Evolutionary conservation across 2,797 vertebrate genomes (phyloP).

Genomic region (Glossophaga mutica): DNA sequence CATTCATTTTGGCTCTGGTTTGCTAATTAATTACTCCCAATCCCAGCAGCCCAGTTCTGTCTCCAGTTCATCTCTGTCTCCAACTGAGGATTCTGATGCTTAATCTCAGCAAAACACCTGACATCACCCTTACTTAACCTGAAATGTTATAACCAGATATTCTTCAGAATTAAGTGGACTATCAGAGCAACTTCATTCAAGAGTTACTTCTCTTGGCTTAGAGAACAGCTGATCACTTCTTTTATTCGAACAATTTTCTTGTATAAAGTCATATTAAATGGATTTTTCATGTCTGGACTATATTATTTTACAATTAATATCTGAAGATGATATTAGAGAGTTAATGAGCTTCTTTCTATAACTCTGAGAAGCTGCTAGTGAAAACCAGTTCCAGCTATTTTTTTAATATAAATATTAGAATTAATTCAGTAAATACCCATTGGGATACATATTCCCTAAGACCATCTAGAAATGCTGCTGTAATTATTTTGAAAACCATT

Average conservation of each 20-base stretch:
- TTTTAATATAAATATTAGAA: not conserved
- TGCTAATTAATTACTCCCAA: not conserved
- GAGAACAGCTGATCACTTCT: not conserved
- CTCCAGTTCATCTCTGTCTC: not conserved
- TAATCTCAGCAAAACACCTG: not conserved
- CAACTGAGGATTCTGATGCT: not conserved
- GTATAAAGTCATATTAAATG: not conserved
- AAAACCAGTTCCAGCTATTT: not conserved
- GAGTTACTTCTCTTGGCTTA: not conserved
- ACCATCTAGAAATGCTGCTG: not conserved
- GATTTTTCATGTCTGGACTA: not conserved
- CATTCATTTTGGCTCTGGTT: not conserved
- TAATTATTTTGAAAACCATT: constrained; percentile 46
- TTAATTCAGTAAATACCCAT: not conserved
- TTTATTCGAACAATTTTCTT: not conserved
- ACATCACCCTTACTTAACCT: not conserved
- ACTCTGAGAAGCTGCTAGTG: not conserved
- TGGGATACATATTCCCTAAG: not conserved
- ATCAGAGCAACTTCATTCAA: not conserved
- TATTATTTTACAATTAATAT: not conserved
- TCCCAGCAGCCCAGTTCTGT: not conserved
- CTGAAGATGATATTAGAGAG: not conserved
- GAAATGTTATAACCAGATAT: not conserved
- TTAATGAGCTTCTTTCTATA: not conserved
- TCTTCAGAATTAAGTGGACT: not conserved